These are phyloP conservation scores for Cygnus atratus DNA, from an alignment of 2,113 vertebrate genomes.

Conservation along the genomic window DNA sequence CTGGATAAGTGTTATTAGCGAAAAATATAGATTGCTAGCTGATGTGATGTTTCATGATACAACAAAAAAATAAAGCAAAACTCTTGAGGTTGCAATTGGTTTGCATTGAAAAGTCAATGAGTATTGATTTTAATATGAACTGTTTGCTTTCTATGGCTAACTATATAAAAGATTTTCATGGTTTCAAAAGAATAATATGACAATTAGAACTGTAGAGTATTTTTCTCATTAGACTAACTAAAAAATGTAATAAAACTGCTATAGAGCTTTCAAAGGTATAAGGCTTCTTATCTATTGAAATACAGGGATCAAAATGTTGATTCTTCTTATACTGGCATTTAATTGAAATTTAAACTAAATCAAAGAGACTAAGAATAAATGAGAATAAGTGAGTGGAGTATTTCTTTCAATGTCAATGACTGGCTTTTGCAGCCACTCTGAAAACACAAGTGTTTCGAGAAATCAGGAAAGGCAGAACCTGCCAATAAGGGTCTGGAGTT, in stretches of 20 bases:
- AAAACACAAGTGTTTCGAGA: neutral
- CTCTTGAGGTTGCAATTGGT: conserved; percentile 16
- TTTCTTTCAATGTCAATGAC: neutral
- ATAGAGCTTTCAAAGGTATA: neutral
- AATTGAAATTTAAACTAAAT: conserved; percentile 10
- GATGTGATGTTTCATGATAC: conserved; percentile 6
- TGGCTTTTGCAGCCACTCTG: neutral
- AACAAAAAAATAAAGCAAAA: conserved; percentile 12
- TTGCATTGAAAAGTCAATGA: conserved; percentile 49
- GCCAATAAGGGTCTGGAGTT: neutral
- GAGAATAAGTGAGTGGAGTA: neutral
- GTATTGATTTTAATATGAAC: conserved; percentile 56
- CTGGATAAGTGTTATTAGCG: conserved; percentile 14
- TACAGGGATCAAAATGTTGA: neutral
- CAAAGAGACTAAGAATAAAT: neutral
- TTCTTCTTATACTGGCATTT: neutral
- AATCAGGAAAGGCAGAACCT: neutral
- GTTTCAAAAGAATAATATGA: conserved; percentile 11
- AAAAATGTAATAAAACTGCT: neutral
- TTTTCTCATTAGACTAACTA: neutral
- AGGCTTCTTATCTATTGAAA: neutral
- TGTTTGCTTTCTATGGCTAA: conserved; percentile 1
- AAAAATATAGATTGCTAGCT: conserved; percentile 13
- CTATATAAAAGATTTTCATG: conserved; percentile 14
- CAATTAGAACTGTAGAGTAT: neutral